Evolutionary conservation across 1,140 invertebrate genomes (phyloP), one percentile per base, ranked within the genome.

Genomic region (Pogonus chalceus): DNA sequence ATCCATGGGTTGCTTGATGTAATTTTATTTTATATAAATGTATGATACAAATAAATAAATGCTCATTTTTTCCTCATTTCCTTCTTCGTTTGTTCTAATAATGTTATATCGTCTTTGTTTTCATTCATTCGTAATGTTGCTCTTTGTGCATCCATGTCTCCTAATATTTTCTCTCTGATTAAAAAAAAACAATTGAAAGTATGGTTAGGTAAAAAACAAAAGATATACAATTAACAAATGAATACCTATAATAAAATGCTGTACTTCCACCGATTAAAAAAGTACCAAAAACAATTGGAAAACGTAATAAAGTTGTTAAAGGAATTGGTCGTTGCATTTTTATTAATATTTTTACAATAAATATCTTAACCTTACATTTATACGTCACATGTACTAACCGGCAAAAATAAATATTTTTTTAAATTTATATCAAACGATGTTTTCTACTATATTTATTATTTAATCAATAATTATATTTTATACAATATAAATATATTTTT

Each of bases 241-340:
- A 20, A 18, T 26, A 55, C 54, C 54, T 55, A 37, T 55, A 23
- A n/a, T 51, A 39, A 49, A 55, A 55, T 18, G 16, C 49, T 14
- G 49, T 37, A 10, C 54, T 35, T 12, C 31, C 26, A 1, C 49
- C 49, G 43, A 55, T 46, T 18, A 55, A 26, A 20, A 55, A 43
- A 24, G 16, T 23, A 2, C 49, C 49, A 46, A 55, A 55, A 23
- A 55, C 16, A 43, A 55, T 43, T 46, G 54, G 54, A 52, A 55
- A 55, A 14, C 54, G 18, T 18, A 51, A 12, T 4, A 55, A 23
- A 20, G 53, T 54, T 21, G 20, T 21, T 7, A 31, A 20, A 1
- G 53, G 53, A 18, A 54, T 50, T 35, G 53, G 47, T 21, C 53
- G 35, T 24, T 54, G 53, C 53, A 54, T 54, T 49, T 37, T 53